These are phyloP conservation scores for Galerucella nymphaeae DNA, from an alignment of 2,888 invertebrate species.

Conservation along the genomic window DNA sequence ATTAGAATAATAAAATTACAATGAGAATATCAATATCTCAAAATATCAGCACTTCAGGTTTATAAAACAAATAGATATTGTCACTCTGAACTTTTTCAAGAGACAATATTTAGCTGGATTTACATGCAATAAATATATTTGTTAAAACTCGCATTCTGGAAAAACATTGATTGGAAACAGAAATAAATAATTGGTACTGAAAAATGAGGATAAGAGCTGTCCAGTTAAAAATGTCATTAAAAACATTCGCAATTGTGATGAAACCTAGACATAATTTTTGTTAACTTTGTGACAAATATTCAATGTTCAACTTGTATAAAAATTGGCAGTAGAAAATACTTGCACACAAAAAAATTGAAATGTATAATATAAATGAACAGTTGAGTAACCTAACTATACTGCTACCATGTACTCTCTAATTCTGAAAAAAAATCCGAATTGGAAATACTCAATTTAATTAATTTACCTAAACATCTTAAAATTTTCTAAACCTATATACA, in stretches of 20 bases:
- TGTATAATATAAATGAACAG: slow-evolving; percentile 11
- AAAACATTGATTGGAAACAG: no score
- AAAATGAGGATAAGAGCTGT: no score
- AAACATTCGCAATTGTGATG: not conserved
- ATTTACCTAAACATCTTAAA: slow-evolving; percentile 49
- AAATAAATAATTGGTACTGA: no score
- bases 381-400: slow-evolving; percentile 44
- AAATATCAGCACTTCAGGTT: no score
- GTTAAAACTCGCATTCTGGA: no score
- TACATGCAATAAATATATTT: no score
- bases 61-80: no score
- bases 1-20: no score
- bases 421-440: slow-evolving; percentile 39
- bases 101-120: no score
- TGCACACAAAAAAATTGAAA: slow-evolving; percentile 32
- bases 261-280: not conserved
- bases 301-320: not conserved
- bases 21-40: no score
- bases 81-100: no score
- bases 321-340: slow-evolving; percentile 40
- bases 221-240: not conserved
- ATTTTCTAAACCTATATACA: slow-evolving; percentile 52
- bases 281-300: slow-evolving; percentile 7
- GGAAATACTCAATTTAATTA: slow-evolving; percentile 51
- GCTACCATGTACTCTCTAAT: slow-evolving; percentile 40